Percentiles rank a stretch among this genome's conserved stretches.
Evolutionary conservation across 2,888 invertebrate species (phyloP).

Genomic region (Cantharis flavilabris): DNA sequence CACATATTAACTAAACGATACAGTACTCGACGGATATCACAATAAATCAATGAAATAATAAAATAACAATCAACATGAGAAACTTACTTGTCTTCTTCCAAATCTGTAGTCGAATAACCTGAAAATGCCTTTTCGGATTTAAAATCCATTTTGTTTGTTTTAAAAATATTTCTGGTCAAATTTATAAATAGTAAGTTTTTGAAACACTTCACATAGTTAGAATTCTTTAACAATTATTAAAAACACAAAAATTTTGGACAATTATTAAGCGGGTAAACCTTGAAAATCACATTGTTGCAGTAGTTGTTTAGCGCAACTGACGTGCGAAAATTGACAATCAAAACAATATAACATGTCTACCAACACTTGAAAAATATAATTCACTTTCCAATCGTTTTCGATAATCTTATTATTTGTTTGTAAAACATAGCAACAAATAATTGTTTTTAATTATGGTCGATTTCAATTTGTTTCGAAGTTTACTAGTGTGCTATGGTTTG

Average conservation of each 20-base stretch:
- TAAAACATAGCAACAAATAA: background rate
- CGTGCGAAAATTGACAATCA: slow-evolving; percentile 8
- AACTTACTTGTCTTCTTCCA: slow-evolving; percentile 22
- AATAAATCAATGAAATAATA: background rate
- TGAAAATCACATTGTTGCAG: background rate
- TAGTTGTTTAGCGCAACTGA: background rate
- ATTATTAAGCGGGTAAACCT: background rate
- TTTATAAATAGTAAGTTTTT: background rate
- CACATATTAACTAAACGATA: background rate
- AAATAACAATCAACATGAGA: background rate
- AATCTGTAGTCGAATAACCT: slow-evolving; percentile 8
- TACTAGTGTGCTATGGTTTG: background rate
- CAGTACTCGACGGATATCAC: background rate
- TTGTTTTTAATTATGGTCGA: background rate
- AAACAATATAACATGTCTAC: slow-evolving; percentile 1
- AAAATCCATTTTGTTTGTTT: slow-evolving; percentile 10
- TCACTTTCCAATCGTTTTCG: background rate
- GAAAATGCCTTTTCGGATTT: background rate
- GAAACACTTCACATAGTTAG: background rate
- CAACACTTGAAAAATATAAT: background rate
- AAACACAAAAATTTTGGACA: background rate
- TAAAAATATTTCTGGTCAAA: background rate
- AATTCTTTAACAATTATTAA: background rate
- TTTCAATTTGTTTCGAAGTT: background rate
- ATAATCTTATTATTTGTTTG: background rate